A percentile compares a stretch with the other conserved stretches of the same genome.
Evolutionary conservation across 2,888 invertebrate genomes (phyloP).

Genomic region (Sarcophaga subvicina): DNA sequence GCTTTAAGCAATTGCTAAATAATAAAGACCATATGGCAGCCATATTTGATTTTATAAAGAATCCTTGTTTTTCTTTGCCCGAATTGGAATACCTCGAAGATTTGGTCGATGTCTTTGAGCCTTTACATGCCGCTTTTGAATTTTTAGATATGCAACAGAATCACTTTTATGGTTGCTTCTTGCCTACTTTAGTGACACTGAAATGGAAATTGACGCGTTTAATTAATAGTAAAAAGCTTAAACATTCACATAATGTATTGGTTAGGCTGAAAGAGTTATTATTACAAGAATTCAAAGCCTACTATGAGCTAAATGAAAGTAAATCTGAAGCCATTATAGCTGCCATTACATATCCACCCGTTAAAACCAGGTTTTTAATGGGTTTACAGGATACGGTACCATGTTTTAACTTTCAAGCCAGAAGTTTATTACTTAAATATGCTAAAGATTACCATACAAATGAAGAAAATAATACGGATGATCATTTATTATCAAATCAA

Average conservation of each 20-base stretch:
- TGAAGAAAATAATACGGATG: not conserved
- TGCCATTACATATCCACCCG: conserved; percentile 60
- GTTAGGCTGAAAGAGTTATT: conserved; percentile 42
- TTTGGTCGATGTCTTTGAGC: conserved; percentile 49
- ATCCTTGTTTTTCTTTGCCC: not conserved
- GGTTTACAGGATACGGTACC: conserved; percentile 46
- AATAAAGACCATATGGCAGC: conserved; percentile 29
- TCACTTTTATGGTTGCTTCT: conserved; percentile 57
- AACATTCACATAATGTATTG: conserved; percentile 38
- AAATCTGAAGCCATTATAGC: conserved; percentile 57
- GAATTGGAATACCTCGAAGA: conserved; percentile 57
- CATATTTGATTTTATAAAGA: conserved; percentile 30
- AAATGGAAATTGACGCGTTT: conserved; percentile 61
- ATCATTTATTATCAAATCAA: not conserved
- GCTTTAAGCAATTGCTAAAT: conserved; percentile 41
- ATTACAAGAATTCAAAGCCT: conserved; percentile 41
- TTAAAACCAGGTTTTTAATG: conserved; percentile 55
- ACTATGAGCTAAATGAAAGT: conserved; percentile 53
- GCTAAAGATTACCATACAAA: conserved; percentile 51
- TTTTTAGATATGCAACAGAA: conserved; percentile 58
- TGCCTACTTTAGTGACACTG: conserved; percentile 52
- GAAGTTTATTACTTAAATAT: conserved; percentile 54
- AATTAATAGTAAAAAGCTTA: conserved; percentile 52
- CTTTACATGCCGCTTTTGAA: conserved; percentile 49
- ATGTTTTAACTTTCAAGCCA: conserved; percentile 50